A percentile compares a stretch with the other conserved stretches of the same genome.
Conservation (phyloP, 2,888 invertebrate genomes). For the Therioaphis trifolii region DNA sequence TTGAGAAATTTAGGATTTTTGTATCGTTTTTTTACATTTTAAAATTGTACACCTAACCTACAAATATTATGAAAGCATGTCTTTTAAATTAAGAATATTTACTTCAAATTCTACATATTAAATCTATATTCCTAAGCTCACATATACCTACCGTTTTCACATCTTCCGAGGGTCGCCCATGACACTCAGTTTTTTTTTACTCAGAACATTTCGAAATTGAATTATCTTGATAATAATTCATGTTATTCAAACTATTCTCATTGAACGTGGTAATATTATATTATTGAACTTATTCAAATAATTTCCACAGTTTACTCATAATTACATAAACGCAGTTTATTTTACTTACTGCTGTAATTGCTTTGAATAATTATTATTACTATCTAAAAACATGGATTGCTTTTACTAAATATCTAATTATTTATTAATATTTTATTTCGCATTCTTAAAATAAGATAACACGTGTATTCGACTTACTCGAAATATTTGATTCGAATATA, state of each 20-base stretch:
- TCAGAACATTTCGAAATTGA: too few relatives aligned
- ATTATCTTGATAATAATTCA: too few relatives aligned
- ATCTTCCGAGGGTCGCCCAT: too few relatives aligned
- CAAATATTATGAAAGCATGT: too few relatives aligned
- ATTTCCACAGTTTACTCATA: not conserved
- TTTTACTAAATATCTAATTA: not conserved
- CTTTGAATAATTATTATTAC: slow-evolving; percentile 2
- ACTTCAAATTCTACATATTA: too few relatives aligned
- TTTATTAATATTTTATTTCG: not conserved
- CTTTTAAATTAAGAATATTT: too few relatives aligned
- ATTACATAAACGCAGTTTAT: not conserved
- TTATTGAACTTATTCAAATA: not conserved
- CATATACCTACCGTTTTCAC: too few relatives aligned
- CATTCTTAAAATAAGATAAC: not conserved
- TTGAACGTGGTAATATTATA: not conserved
- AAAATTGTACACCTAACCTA: too few relatives aligned
- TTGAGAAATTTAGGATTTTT: too few relatives aligned
- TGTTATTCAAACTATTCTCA: not conserved
- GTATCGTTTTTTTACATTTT: too few relatives aligned
- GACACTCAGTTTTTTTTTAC: too few relatives aligned
- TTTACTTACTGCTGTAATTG: not conserved
- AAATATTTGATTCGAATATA: not conserved
- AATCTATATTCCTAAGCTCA: too few relatives aligned
- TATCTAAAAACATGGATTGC: not conserved
- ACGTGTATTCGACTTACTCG: not conserved